These are phyloP conservation scores for Pogonus chalceus DNA, from an alignment of 1,140 invertebrate genomes.

Conservation along the genomic window DNA sequence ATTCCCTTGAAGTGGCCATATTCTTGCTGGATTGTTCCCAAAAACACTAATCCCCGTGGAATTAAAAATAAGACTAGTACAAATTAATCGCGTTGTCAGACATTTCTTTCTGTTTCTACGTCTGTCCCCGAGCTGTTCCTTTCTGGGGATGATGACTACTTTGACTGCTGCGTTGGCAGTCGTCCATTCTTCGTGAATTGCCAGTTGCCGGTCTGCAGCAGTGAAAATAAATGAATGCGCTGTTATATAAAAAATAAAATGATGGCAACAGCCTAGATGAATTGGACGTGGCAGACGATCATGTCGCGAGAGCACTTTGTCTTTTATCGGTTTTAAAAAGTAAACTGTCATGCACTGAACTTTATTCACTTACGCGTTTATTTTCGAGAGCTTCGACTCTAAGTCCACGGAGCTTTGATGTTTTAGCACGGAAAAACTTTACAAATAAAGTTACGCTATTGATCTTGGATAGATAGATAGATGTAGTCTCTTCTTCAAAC, in stretches of 20 bases:
- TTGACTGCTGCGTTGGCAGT: neutral
- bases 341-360: neutral
- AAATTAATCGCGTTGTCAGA: conserved; percentile 6
- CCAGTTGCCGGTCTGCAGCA: neutral
- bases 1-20: neutral
- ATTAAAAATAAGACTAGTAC: conserved; percentile 6
- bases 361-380: conserved; percentile 4
- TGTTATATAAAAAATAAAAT: neutral
- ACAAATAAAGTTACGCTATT: conserved; percentile 5
- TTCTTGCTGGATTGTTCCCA: conserved; percentile 4
- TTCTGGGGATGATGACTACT: neutral
- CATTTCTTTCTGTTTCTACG: neutral
- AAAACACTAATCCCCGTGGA: neutral
- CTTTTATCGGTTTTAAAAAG: conserved; percentile 4
- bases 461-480: conserved; percentile 1
- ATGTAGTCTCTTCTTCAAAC: neutral
- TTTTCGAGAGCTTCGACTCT: neutral
- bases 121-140: no score
- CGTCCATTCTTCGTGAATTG: neutral
- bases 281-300: neutral
- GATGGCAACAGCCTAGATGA: neutral
- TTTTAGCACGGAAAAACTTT: conserved; percentile 2
- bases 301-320: neutral
- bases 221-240: neutral
- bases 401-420: conserved; percentile 1